Evolutionary conservation across 2,797 vertebrate species (phyloP).

Genomic region (Siniperca scherzeri): DNA sequence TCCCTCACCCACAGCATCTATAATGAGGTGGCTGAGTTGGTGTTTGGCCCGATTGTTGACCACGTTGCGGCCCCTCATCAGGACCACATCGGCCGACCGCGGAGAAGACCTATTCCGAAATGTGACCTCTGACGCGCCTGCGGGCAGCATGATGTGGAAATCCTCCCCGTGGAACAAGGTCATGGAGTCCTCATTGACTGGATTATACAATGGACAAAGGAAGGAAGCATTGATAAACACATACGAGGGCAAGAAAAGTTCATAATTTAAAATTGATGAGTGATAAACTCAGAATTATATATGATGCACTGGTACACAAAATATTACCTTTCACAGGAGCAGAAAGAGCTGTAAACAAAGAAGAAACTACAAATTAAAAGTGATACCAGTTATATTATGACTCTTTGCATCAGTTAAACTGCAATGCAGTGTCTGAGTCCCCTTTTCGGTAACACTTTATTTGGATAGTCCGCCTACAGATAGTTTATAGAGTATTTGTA

Average conservation of each 20-base stretch:
- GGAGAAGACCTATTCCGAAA: slow-evolving; percentile 65
- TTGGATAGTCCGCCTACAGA: too few relatives aligned
- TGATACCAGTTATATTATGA: not conserved
- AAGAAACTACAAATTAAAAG: slow-evolving; percentile 13
- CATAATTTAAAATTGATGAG: slow-evolving; percentile 12
- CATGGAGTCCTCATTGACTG: slow-evolving; percentile 56
- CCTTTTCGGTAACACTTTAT: too few relatives aligned
- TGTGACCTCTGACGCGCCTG: slow-evolving; percentile 56
- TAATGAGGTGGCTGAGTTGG: slow-evolving; percentile 78
- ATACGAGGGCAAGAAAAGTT: slow-evolving; percentile 5
- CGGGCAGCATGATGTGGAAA: slow-evolving; percentile 80
- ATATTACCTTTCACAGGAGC: slow-evolving; percentile 78
- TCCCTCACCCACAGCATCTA: slow-evolving; percentile 78
- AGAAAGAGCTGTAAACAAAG: slow-evolving; percentile 69
- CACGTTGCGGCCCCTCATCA: slow-evolving; percentile 70
- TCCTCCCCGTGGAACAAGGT: slow-evolving; percentile 80
- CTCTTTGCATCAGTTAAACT: not conserved
- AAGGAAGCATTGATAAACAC: slow-evolving; percentile 9
- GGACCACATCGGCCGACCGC: slow-evolving; percentile 18
- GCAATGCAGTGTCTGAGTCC: not conserved
- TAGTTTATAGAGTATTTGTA: too few relatives aligned
- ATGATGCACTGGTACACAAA: not conserved
- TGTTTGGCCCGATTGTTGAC: slow-evolving; percentile 68
- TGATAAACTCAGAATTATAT: not conserved
- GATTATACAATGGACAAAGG: not conserved